phyloP scores from a whole-genome alignment of 2,113 vertebrate genomes.

The Microtus oregoni region DNA sequence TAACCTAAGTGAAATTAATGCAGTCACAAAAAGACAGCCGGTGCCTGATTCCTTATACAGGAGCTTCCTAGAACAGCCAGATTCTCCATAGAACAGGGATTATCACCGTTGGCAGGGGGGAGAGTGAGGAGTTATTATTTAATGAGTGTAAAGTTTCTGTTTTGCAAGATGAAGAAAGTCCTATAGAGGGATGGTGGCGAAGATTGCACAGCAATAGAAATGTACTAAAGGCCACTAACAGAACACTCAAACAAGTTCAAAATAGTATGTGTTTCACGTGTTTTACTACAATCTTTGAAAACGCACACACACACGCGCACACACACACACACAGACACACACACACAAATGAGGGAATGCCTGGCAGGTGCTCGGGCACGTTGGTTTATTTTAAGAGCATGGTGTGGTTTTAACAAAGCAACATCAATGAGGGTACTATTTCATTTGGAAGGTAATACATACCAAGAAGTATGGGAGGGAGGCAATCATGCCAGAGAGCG shows the following conservation, averaged over 20 bases:
- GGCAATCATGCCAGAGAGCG: background rate
- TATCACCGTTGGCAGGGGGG: background rate
- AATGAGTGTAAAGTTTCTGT: background rate
- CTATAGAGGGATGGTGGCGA: background rate
- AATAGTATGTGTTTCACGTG: background rate
- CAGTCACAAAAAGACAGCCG: background rate
- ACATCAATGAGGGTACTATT: slow-evolving; percentile 13
- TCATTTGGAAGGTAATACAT: background rate
- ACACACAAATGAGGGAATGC: background rate
- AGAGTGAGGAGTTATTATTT: background rate
- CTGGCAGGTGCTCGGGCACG: background rate
- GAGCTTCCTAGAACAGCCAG: too few species aligned
- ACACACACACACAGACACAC: background rate
- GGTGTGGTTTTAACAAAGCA: slow-evolving; percentile 44
- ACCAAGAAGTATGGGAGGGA: background rate
- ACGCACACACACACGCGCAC: background rate
- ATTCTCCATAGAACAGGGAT: background rate
- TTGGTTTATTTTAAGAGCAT: slow-evolving; percentile 36
- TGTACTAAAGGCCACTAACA: background rate
- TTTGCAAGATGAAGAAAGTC: background rate
- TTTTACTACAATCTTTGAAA: background rate
- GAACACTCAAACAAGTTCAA: background rate
- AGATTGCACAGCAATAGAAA: background rate
- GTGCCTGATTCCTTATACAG: background rate
- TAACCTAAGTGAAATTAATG: background rate